Conservation (phyloP, 2,888 invertebrate genomes). For the Mylabris sibirica region DNA sequence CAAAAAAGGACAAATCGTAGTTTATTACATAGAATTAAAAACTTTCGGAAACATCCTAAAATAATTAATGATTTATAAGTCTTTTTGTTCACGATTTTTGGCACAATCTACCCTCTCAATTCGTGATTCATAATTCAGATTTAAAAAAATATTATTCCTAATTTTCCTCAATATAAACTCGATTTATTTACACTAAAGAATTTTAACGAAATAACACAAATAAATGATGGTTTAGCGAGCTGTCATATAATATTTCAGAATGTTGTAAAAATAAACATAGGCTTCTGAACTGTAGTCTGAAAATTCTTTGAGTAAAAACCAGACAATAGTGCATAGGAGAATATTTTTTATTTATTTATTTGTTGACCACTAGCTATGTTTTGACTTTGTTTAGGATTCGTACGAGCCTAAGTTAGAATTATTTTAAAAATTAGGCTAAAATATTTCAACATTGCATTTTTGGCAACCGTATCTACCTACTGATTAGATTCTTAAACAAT, state of each 20-base stretch:
- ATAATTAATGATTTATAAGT: background rate
- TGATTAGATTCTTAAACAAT: background rate
- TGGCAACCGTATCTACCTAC: background rate
- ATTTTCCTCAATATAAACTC: background rate
- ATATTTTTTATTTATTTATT: no score
- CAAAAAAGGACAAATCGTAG: background rate
- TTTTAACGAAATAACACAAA: background rate
- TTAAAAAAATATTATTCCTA: background rate
- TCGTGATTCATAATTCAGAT: background rate
- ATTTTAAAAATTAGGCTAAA: constrained; percentile 1
- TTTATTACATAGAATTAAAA: background rate
- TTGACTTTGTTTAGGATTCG: background rate
- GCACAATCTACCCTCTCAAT: background rate
- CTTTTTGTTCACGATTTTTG: background rate
- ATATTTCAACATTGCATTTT: background rate
- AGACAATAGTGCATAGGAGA: background rate
- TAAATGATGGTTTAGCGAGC: background rate
- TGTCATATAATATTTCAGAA: background rate
- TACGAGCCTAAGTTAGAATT: background rate
- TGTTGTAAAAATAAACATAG: background rate
- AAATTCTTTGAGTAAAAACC: background rate
- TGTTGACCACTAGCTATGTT: background rate
- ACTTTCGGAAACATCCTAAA: background rate
- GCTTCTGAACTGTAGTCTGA: constrained; percentile 1
- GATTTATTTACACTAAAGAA: background rate